These are phyloP conservation scores for Montipora capitata DNA, from an alignment of 92 coral and sea anemone species.

Conservation along the genomic window DNA sequence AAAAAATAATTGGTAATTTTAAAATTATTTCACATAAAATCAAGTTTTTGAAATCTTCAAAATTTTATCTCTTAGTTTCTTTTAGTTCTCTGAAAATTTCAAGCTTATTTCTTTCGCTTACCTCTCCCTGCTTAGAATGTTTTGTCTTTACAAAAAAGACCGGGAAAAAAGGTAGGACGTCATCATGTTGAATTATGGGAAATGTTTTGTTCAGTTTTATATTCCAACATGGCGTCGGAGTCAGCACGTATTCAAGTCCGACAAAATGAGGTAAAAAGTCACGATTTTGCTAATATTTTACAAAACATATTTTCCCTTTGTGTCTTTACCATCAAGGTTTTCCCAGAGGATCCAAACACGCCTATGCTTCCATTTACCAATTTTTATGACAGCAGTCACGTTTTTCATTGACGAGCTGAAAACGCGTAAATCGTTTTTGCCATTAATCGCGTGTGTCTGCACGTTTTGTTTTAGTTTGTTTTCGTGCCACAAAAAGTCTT, in stretches of 20 bases:
- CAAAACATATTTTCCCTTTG: not conserved
- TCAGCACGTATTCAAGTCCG: constrained; percentile 78
- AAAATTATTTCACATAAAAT: not conserved
- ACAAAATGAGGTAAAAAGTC: constrained; percentile 81
- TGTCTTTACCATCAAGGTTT: not conserved
- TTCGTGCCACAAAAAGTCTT: not conserved
- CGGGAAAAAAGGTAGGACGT: constrained; percentile 50
- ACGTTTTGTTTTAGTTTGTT: not conserved
- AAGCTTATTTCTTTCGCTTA: not conserved
- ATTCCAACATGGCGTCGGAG: constrained; percentile 86
- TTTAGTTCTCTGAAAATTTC: not conserved
- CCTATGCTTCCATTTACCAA: not conserved
- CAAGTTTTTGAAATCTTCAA: not conserved
- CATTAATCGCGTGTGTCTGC: constrained; percentile 7
- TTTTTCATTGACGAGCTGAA: constrained; percentile 44
- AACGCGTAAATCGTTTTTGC: constrained; percentile 44
- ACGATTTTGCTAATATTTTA: constrained; percentile 27
- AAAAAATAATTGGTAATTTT: not conserved
- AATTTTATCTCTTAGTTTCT: not conserved
- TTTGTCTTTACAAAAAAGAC: constrained; percentile 38
- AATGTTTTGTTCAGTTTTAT: constrained; percentile 84
- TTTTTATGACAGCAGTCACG: constrained; percentile 44
- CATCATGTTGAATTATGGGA: constrained; percentile 55
- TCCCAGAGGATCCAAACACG: not conserved
- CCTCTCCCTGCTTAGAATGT: not conserved